These are phyloP conservation scores for Drosophila mayaguana DNA, from an alignment of 2,888 invertebrate species.

Conservation along the genomic window DNA sequence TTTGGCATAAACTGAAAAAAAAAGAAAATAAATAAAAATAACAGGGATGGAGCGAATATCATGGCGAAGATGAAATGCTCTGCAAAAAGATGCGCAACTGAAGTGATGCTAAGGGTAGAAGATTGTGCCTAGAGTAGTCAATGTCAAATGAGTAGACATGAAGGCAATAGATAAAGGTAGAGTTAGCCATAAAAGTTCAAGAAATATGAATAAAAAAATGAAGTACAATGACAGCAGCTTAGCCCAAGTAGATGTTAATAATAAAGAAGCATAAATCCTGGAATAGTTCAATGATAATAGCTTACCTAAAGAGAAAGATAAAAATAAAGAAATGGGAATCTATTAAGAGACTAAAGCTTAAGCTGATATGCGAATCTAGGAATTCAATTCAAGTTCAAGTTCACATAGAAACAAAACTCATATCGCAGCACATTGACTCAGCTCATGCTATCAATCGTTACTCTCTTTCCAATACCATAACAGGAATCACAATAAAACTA, in stretches of 20 bases:
- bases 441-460: background rate
- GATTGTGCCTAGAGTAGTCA: background rate
- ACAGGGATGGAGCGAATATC: background rate
- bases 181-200: background rate
- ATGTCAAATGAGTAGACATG: background rate
- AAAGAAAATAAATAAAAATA: conserved; percentile 40
- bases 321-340: no score
- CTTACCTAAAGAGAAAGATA: no score
- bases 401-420: background rate
- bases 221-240: no score
- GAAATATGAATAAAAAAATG: no score
- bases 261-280: no score
- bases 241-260: no score
- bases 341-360: no score
- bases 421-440: background rate
- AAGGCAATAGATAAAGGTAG: background rate
- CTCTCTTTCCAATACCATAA: background rate
- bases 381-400: background rate
- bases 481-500: background rate
- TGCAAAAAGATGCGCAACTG: background rate
- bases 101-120: background rate
- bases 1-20: conserved; percentile 64
- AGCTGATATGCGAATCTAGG: no score
- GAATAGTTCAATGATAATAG: no score
- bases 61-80: background rate